Percentiles rank a stretch among this genome's conserved stretches.
Conservation (phyloP, 2,113 vertebrate genomes). For the Scophthalmus maximus region DNA sequence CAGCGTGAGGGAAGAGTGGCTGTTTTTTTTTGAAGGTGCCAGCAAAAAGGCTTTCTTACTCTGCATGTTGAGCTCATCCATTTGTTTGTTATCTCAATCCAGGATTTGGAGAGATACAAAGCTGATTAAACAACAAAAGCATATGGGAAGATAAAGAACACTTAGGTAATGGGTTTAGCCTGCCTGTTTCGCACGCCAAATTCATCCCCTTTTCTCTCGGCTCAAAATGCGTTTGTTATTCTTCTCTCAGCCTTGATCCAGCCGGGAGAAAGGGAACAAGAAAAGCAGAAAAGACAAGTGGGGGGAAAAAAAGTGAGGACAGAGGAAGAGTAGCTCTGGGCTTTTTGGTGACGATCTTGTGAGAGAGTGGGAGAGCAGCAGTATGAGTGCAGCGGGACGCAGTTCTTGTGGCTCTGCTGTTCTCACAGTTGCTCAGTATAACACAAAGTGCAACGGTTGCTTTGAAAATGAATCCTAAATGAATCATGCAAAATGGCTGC, state of each 20-base stretch:
- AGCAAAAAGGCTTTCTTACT: constrained; percentile 80
- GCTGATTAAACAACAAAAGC: constrained; percentile 90
- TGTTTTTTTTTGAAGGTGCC: constrained; percentile 54
- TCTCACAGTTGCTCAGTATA: too few relatives aligned
- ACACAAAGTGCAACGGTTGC: too few relatives aligned
- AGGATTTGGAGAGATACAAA: constrained; percentile 90
- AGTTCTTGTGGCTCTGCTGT: neutral
- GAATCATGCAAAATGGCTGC: too few relatives aligned
- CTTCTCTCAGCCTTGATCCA: constrained; percentile 78
- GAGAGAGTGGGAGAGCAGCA: constrained; percentile 41
- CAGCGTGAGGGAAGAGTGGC: constrained; percentile 62
- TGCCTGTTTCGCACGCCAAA: constrained; percentile 81
- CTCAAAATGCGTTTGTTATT: constrained; percentile 84
- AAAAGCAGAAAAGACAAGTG: constrained; percentile 40
- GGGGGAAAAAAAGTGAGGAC: constrained; percentile 12
- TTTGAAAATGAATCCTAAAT: too few relatives aligned
- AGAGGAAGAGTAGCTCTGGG: constrained; percentile 4
- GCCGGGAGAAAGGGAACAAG: constrained; percentile 59
- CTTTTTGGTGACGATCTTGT: constrained; percentile 41
- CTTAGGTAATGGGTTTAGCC: constrained; percentile 89
- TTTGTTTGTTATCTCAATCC: constrained; percentile 90
- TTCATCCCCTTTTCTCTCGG: constrained; percentile 78
- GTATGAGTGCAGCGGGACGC: constrained; percentile 38
- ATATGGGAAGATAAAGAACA: constrained; percentile 86
- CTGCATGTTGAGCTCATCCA: constrained; percentile 76